A percentile compares a stretch with the other conserved stretches of the same genome.
Conservation (phyloP, 2,888 invertebrate genomes). For the Sericinus montela region DNA sequence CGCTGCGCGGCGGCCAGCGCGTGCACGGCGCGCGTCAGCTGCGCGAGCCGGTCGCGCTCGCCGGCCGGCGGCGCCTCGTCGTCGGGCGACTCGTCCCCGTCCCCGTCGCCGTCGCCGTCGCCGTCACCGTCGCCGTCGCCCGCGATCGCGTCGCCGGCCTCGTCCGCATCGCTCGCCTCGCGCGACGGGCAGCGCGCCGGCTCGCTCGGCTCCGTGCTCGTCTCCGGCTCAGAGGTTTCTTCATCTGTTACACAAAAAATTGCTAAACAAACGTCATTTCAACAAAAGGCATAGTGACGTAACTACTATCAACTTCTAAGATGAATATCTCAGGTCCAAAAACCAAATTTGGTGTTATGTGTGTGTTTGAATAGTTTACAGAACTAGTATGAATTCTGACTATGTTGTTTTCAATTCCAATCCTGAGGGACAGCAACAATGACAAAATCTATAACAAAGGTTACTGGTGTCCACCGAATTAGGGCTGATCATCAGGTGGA, state of each 20-base stretch:
- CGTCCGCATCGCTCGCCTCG: conserved; percentile 48
- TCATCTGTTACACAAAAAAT: conserved; percentile 33
- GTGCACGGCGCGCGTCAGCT: conserved; percentile 35
- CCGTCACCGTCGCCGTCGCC: conserved; percentile 29
- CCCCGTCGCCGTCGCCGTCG: conserved; percentile 34
- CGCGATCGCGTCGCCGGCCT: conserved; percentile 38
- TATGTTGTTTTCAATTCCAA: too few relatives aligned
- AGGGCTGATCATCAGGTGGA: too few relatives aligned
- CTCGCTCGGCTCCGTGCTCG: conserved; percentile 27
- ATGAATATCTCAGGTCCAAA: too few relatives aligned
- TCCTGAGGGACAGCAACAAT: too few relatives aligned
- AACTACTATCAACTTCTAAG: too few relatives aligned
- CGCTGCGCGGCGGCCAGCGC: conserved; percentile 34
- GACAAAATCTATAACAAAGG: too few relatives aligned
- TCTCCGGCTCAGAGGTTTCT: conserved; percentile 46
- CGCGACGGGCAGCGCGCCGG: conserved; percentile 42
- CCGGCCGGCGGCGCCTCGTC: conserved; percentile 28
- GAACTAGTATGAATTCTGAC: too few relatives aligned
- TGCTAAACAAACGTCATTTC: background rate
- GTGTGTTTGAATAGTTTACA: too few relatives aligned
- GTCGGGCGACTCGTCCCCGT: conserved; percentile 30
- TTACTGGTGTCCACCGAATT: too few relatives aligned
- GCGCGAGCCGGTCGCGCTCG: conserved; percentile 32
- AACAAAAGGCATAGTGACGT: too few relatives aligned
- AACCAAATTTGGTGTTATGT: too few relatives aligned